Percentiles rank a stretch among this genome's conserved stretches.
phyloP scores from a whole-genome alignment of 2,888 invertebrate species.

The Andrena flavipes region DNA sequence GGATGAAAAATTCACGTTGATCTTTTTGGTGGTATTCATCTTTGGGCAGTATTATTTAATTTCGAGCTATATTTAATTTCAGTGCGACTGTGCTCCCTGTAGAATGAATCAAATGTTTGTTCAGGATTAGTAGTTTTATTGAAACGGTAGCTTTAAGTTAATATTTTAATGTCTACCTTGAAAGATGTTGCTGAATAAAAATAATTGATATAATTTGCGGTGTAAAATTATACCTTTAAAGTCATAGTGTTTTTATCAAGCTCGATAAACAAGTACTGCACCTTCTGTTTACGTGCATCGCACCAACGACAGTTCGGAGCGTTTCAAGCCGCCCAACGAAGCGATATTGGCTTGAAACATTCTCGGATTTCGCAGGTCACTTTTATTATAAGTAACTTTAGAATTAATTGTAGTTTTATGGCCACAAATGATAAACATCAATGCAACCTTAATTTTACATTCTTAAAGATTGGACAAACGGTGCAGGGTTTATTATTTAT shows the following conservation, averaged over 20 bases:
- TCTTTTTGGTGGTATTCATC: conserved; percentile 81
- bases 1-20: conserved; percentile 81
- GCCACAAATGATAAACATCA: no score
- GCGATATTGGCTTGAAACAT: no score
- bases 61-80: conserved; percentile 7
- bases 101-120: neutral
- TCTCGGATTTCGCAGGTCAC: no score
- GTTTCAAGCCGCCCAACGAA: neutral
- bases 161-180: neutral
- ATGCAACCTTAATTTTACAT: no score
- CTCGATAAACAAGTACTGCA: neutral
- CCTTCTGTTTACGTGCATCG: neutral
- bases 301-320: neutral
- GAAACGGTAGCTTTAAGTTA: neutral
- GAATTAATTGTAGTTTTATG: no score
- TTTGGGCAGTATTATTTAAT: neutral
- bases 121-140: neutral
- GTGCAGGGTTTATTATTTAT: no score
- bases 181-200: neutral
- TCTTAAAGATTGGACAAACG: no score
- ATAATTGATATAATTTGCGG: neutral
- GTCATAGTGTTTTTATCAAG: neutral
- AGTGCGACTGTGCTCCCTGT: neutral
- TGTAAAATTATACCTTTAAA: neutral
- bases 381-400: no score